These are phyloP conservation scores for Acanthis flammea DNA, from an alignment of 2,797 vertebrate species.

Conservation along the genomic window DNA sequence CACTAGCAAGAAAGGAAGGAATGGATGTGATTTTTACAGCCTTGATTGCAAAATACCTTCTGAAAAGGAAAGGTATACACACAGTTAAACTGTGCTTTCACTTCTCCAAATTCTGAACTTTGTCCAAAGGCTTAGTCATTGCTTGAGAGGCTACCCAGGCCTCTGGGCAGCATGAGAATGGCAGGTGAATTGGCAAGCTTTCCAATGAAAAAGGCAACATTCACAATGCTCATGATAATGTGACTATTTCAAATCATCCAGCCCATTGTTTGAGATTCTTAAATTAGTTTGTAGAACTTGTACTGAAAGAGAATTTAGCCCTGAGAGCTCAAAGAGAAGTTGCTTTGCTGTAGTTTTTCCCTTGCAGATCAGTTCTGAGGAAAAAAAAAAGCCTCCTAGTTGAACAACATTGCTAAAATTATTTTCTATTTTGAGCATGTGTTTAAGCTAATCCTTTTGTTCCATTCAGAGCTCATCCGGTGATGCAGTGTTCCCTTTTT, in stretches of 20 bases:
- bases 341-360: constrained; percentile 37
- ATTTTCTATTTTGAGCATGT: constrained; percentile 62
- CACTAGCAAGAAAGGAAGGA: not conserved
- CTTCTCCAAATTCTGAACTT: not conserved
- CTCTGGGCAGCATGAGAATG: not conserved
- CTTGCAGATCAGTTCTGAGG: constrained; percentile 15
- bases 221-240: not conserved
- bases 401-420: constrained; percentile 57
- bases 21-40: not conserved
- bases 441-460: constrained; percentile 65
- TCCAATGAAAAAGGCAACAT: not conserved
- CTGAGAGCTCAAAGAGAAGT: not conserved
- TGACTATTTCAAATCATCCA: not conserved
- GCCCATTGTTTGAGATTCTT: constrained; percentile 8
- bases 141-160: not conserved
- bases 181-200: not conserved
- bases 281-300: constrained; percentile 26
- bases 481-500: constrained; percentile 58
- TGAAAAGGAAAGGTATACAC: not conserved
- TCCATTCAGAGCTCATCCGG: constrained; percentile 55
- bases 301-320: not conserved
- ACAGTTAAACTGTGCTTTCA: not conserved
- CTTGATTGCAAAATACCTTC: not conserved
- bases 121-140: not conserved
- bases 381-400: not conserved